Evolutionary conservation across 2,113 vertebrate genomes (phyloP).

Genomic region (Myocastor coypus): DNA sequence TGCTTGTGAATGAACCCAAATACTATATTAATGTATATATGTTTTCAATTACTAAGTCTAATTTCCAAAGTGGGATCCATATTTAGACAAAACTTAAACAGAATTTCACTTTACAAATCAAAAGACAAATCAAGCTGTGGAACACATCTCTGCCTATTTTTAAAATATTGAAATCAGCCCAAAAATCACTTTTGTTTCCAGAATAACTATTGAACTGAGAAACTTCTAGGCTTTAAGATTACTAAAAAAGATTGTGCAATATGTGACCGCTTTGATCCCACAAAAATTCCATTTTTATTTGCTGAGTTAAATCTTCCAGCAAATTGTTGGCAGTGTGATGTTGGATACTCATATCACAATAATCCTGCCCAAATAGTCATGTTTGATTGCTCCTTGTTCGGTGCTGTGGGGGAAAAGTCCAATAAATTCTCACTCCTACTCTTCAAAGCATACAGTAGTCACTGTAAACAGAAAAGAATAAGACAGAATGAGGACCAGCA

Average conservation of each 20-base stretch:
- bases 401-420: slow-evolving; percentile 62
- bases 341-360: slow-evolving; percentile 75
- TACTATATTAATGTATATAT: not conserved
- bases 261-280: slow-evolving; percentile 58
- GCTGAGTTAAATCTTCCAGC: slow-evolving; percentile 75
- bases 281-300: slow-evolving; percentile 80
- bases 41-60: not conserved
- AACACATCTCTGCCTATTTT: slow-evolving; percentile 45
- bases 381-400: slow-evolving; percentile 79
- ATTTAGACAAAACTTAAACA: slow-evolving; percentile 30
- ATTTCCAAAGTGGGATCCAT: not conserved
- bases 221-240: slow-evolving; percentile 64
- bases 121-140: slow-evolving; percentile 40
- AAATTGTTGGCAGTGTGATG: slow-evolving; percentile 71
- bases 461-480: slow-evolving; percentile 73
- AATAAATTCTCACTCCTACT: slow-evolving; percentile 76
- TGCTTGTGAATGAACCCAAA: slow-evolving; percentile 12
- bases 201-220: slow-evolving; percentile 57
- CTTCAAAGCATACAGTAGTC: slow-evolving; percentile 66
- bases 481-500: not conserved
- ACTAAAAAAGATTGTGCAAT: slow-evolving; percentile 77
- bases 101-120: slow-evolving; percentile 52
- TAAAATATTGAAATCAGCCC: slow-evolving; percentile 60
- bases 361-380: slow-evolving; percentile 83
- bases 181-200: slow-evolving; percentile 59